A percentile compares a stretch with the other conserved stretches of the same genome.
phyloP scores from a whole-genome alignment of 1,140 invertebrate species.

The Achroia grisella region DNA sequence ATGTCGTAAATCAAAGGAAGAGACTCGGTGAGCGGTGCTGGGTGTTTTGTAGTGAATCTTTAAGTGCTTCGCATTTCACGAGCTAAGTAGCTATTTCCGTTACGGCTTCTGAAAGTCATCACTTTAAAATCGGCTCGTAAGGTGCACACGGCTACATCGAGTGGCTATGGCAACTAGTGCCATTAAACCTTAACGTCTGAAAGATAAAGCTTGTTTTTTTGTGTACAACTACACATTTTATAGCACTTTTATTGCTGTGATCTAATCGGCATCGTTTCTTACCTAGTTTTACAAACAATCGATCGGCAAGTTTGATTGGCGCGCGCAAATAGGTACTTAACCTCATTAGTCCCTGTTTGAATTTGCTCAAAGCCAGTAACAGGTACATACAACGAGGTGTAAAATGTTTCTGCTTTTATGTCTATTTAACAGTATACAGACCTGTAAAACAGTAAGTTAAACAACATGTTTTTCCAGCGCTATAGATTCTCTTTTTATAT shows the following conservation, averaged over 20 bases:
- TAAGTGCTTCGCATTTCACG: slow-evolving; percentile 44
- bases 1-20: too few species aligned
- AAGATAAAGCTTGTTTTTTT: slow-evolving; percentile 62
- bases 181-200: slow-evolving; percentile 63
- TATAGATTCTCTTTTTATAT: too few species aligned
- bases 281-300: slow-evolving; percentile 50
- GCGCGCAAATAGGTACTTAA: slow-evolving; percentile 19
- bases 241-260: slow-evolving; percentile 57
- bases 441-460: too few species aligned
- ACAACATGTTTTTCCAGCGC: too few species aligned
- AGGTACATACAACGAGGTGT: too few species aligned
- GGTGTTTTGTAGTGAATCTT: slow-evolving; percentile 13
- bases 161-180: too few species aligned
- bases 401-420: too few species aligned
- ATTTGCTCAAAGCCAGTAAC: too few species aligned
- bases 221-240: slow-evolving; percentile 47
- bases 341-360: slow-evolving; percentile 6
- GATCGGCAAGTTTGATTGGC: slow-evolving; percentile 39
- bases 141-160: slow-evolving; percentile 25
- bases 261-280: slow-evolving; percentile 45
- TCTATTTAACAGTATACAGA: too few species aligned
- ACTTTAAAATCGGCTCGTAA: slow-evolving; percentile 63
- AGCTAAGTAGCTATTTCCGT: slow-evolving; percentile 57
- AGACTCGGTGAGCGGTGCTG: too few species aligned
- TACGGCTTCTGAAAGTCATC: slow-evolving; percentile 50